Evolutionary conservation across 2,888 invertebrate species (phyloP), one percentile per base, ranked within the genome.

Genomic region (Allygus modestus): DNA sequence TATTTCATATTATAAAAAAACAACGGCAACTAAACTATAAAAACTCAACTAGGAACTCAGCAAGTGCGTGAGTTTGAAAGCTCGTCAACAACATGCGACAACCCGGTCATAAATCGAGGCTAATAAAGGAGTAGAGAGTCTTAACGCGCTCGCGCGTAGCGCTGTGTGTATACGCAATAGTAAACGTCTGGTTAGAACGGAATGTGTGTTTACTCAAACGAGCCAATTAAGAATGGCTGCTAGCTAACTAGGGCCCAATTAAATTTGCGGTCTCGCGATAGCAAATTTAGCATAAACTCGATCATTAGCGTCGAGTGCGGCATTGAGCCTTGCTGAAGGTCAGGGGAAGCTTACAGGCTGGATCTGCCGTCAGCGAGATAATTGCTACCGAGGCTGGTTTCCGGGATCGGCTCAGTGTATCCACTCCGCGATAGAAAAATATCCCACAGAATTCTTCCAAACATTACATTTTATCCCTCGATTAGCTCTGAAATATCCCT

Each of bases 241-340:
- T 26, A 15, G 65, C 65, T 65, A 65, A 65, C 28, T 65, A 65
- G 28, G 65, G 65, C 58, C 65, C 65, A 65, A 65, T 65, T 65
- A 65, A 23, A 31, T 15, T 31, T 12, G 65, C 65, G 17, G 31
- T 65, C 58, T 15, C 58, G 23, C 23, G 58, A 2, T 12, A 58
- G 58, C 58, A 15, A 65, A 5, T 31, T 65, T 65, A 65, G 65
- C 65, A 65, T 65, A 65, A 54, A 65, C 65, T 28, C 65, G 65
- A 65, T 65, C 28, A 65, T 65, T 26, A 65, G 65, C 20, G 46
- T 1, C 17, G 1, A 12, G 17, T 15, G 17, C 37, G 51, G 15
- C 54, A 54, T 54, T 11, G 54, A 54, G 23, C 54, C 20, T 46
- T 12, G 37, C 58, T 58, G 31, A 4, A 31, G 65, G 31, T 2